Conservation (phyloP, 2,797 vertebrate species). For the Eidolon dupreanum region DNA sequence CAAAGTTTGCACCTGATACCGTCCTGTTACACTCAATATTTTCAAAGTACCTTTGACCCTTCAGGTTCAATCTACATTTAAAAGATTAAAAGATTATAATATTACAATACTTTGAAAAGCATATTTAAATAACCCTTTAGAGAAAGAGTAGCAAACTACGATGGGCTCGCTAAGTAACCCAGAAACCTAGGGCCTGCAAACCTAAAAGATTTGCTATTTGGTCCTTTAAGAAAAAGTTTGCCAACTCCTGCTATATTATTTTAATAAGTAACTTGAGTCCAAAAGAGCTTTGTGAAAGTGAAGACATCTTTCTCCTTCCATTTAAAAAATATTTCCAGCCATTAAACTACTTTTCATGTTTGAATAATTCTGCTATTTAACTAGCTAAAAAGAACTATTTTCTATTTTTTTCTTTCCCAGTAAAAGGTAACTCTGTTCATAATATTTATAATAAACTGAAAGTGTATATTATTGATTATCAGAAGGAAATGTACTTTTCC, state of each 20-base stretch:
- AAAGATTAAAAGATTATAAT: neutral
- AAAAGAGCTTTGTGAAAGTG: neutral
- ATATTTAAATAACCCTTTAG: neutral
- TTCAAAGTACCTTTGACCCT: neutral
- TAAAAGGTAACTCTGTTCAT: neutral
- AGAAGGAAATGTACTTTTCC: conserved; percentile 5
- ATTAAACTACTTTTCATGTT: neutral
- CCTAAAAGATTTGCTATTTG: neutral
- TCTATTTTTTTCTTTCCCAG: neutral
- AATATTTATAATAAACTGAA: neutral
- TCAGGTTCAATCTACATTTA: neutral
- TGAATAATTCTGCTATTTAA: conserved; percentile 9
- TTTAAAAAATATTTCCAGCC: conserved; percentile 35
- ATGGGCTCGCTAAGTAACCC: neutral
- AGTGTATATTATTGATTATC: neutral
- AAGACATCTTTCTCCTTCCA: neutral
- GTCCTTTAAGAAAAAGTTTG: neutral
- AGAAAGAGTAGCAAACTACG: neutral
- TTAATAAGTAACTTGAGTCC: neutral
- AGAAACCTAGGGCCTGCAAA: neutral
- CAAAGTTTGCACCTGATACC: neutral
- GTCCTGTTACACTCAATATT: neutral
- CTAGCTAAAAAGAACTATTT: conserved; percentile 29
- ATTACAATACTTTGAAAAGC: neutral
- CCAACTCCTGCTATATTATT: neutral